Evolutionary conservation across 1,140 invertebrate species (phyloP), one percentile per base, ranked within the genome.

Genomic region (Oppia nitens): DNA sequence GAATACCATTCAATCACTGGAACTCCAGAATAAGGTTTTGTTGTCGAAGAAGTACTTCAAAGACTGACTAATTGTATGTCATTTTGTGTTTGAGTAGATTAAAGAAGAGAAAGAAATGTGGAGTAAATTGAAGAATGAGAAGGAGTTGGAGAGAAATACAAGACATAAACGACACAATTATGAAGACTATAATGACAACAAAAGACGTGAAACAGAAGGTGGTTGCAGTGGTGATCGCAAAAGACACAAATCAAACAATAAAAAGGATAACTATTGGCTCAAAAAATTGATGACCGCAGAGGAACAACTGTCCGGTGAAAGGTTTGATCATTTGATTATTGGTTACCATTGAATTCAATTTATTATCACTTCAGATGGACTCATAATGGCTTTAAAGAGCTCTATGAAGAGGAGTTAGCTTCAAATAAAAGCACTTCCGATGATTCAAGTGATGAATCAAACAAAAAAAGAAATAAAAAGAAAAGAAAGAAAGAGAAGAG

Each of bases 381-480:
- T 56, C 71, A 72, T 60, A 67, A 65, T 65, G 71, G 71, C 26
- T 72, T 64, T 59, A 66, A 66, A 60, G 70, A 71, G 57, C 25
- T 72, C 24, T 72, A 72, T 60, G 70, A 70, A 23, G 65, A 70
- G 53, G 66, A 70, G 55, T 70, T 69, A 64, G 54, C 60, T 28
- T 49, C 26, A 26, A 28, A 47, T 28, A 12, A 49, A 59, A 40
- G 53, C 53, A n/a, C 29, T 23, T 56, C 23, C 32, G 45, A 49
- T 50, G 28, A 57, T 21, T 60, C 32, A 60, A 57, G 17, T 60
- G 56, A 51, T 32, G 29, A 14, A 55, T 29, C 14, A 25, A 28
- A 53, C 11, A n/a, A 55, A 32, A 55, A 55, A 55, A 55, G 47
- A 45, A 6, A 24, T 32, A n/a, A 3, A 55, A 55, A 55, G 24